These are phyloP conservation scores for Nyctalus aviator DNA, from an alignment of 2,797 vertebrate species.

Conservation along the genomic window DNA sequence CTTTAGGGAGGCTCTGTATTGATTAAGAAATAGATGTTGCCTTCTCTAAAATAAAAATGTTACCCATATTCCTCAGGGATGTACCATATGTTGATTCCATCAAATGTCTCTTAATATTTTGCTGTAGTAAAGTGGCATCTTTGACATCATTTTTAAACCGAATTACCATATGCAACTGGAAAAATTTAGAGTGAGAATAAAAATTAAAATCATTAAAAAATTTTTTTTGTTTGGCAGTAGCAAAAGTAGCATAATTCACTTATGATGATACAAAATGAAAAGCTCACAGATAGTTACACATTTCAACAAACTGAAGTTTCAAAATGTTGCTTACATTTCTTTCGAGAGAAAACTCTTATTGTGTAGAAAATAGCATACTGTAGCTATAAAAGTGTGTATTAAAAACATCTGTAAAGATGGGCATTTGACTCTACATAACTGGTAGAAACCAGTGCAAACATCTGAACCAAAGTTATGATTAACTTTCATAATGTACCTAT, in stretches of 20 bases:
- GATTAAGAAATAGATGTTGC: conserved; percentile 49
- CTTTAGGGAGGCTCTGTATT: neutral
- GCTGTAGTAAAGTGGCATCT: conserved; percentile 25
- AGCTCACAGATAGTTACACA: conserved; percentile 60
- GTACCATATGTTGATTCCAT: conserved; percentile 35
- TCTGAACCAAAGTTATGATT: neutral
- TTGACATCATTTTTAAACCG: conserved; percentile 44
- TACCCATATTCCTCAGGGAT: conserved; percentile 45
- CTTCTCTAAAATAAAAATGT: neutral
- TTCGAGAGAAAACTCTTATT: conserved; percentile 61
- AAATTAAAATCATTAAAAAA: conserved; percentile 53
- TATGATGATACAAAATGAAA: conserved; percentile 72
- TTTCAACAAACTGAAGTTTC: conserved; percentile 80
- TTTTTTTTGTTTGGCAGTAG: conserved; percentile 71
- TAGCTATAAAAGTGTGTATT: conserved; percentile 65
- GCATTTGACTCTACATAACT: conserved; percentile 48
- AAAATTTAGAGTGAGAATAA: conserved; percentile 53
- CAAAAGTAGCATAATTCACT: conserved; percentile 72
- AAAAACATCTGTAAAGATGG: conserved; percentile 74
- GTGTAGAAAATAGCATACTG: conserved; percentile 68
- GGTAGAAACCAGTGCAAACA: conserved; percentile 49
- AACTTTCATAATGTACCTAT: conserved; percentile 41
- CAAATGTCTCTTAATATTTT: conserved; percentile 54
- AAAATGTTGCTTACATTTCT: conserved; percentile 80
- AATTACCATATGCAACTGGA: conserved; percentile 50